These are phyloP conservation scores for Myocastor coypus DNA, from an alignment of 2,113 vertebrate genomes.

Conservation along the genomic window DNA sequence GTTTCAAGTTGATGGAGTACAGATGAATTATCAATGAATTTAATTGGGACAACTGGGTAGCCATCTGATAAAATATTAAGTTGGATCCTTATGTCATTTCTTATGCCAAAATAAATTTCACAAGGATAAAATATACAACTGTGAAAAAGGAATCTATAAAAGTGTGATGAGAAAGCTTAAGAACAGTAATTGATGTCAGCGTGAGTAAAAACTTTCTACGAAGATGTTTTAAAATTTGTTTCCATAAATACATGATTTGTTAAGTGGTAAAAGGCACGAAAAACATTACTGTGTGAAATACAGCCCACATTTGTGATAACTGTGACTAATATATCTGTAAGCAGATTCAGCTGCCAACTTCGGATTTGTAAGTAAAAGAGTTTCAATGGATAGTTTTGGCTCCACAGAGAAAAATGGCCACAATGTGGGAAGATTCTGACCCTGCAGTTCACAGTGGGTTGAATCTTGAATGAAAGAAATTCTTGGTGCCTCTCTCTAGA, in stretches of 20 bases:
- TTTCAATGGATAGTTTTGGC: background rate
- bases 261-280: conserved; percentile 42
- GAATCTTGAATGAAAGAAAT: background rate
- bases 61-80: conserved; percentile 64
- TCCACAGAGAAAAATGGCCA: background rate
- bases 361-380: conserved; percentile 25
- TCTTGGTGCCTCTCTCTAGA: background rate
- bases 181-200: conserved; percentile 17
- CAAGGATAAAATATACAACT: conserved; percentile 37
- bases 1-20: conserved; percentile 65
- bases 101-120: conserved; percentile 68
- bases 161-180: background rate
- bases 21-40: background rate
- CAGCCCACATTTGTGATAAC: conserved; percentile 24
- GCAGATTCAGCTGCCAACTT: background rate
- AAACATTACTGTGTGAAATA: conserved; percentile 59
- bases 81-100: background rate
- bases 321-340: conserved; percentile 52
- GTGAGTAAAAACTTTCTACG: background rate
- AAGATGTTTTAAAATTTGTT: conserved; percentile 60
- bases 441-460: background rate
- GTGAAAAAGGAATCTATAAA: conserved; percentile 50
- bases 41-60: background rate
- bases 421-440: background rate
- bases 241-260: conserved; percentile 55